Evolutionary conservation across 2,888 invertebrate species (phyloP).

Genomic region (Sarcophaga caerulescens): DNA sequence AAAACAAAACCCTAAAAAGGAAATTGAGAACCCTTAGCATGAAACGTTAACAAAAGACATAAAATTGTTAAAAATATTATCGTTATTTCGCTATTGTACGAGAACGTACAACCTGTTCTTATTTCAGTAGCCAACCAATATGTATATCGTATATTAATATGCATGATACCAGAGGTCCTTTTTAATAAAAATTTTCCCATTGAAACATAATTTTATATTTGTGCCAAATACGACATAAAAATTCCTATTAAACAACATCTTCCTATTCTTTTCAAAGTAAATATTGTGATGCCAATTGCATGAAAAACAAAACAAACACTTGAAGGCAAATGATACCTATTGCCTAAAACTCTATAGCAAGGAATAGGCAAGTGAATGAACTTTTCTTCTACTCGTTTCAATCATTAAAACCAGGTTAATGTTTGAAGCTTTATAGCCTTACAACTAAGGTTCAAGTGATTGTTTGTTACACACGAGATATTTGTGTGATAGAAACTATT

Average conservation of each 20-base stretch:
- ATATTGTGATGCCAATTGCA: background rate
- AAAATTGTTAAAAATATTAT: constrained; percentile 43
- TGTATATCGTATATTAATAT: background rate
- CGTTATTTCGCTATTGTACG: constrained; percentile 34
- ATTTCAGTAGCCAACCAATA: background rate
- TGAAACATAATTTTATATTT: background rate
- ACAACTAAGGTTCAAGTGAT: no score
- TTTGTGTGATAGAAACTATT: no score
- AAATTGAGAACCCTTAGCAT: constrained; percentile 7
- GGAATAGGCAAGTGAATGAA: no score
- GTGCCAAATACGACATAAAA: background rate
- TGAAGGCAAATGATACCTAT: no score
- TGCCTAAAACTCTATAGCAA: no score
- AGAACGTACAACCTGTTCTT: background rate
- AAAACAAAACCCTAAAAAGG: background rate
- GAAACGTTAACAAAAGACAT: constrained; percentile 54
- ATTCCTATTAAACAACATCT: no score
- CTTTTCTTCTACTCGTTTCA: no score
- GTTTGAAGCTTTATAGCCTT: no score
- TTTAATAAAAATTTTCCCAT: background rate
- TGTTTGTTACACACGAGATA: no score
- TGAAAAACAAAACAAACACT: no score
- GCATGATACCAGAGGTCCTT: background rate
- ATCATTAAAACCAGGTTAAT: no score
- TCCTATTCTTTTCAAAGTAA: background rate